phyloP scores from a whole-genome alignment of 64 coral and sea anemone genomes.

The Pachyseris speciosa region DNA sequence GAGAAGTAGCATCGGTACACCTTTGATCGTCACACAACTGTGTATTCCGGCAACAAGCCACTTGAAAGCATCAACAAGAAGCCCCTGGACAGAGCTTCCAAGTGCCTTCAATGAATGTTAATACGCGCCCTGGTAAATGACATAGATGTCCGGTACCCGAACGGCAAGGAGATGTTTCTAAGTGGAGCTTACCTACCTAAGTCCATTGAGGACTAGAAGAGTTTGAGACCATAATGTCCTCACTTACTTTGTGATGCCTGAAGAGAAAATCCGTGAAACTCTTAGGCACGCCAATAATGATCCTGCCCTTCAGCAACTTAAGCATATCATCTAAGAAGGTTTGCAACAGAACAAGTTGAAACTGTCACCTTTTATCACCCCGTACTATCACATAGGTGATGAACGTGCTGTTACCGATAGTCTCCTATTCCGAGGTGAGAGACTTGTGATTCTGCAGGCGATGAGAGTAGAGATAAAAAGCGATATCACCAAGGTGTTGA shows the following conservation, averaged over 20 bases:
- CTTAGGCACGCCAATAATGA: conserved; percentile 2
- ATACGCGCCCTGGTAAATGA: background rate
- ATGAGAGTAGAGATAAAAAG: background rate
- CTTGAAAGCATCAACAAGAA: background rate
- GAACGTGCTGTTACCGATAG: background rate
- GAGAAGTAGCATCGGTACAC: conserved; percentile 35
- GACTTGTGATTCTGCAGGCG: background rate
- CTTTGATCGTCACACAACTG: background rate
- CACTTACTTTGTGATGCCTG: background rate
- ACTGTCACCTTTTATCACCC: background rate
- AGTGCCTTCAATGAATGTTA: background rate
- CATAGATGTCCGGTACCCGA: background rate
- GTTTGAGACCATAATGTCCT: background rate
- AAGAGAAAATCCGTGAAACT: background rate
- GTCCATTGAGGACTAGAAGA: background rate
- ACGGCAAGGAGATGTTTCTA: background rate
- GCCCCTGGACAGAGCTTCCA: background rate
- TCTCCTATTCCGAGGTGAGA: background rate
- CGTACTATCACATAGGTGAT: background rate
- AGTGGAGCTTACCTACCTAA: background rate
- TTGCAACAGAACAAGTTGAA: background rate
- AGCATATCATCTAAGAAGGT: background rate
- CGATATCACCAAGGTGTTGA: background rate
- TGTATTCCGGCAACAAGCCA: background rate
- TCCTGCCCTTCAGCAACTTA: background rate